Base-by-base conservation (phyloP, 92 coral and sea anemone species). In the Actinernus sp. region DNA sequence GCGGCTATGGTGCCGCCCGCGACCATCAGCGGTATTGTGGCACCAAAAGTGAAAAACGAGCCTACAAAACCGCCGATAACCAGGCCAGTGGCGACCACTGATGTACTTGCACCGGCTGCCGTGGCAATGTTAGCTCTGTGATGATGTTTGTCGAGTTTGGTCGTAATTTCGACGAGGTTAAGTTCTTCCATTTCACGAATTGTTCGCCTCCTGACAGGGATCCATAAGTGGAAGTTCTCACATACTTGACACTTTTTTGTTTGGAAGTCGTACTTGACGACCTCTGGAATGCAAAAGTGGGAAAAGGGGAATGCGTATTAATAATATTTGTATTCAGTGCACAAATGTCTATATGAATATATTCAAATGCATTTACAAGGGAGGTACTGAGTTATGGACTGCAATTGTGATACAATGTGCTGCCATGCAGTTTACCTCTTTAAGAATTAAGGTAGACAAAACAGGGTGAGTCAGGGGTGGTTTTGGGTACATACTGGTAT, bases 1-100 rank as follows among this genome's bases (percentile, higher is more conserved):
- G 88, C 88, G 18, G 82, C 88, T 27, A 81, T 31, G 13, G 47
- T 39, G 3, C 88, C 82, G 6, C 88, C 88, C 13, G 76, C 76
- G 18, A 81, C 51, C 64, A 77, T 77, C 13, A 81, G 31, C 19
- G 88, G 88, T 47, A 81, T 57, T 3, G 88, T 81, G 11, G 88
- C 88, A 29, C 88, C 88, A 36, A 81, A 81, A 3, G 88, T 81
- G 65, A 81, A 81, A 24, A 81, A 81, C 1, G 88, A 66, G 16
- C 76, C 34, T 3, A 81, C 50, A 40, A 81, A 73, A 2, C 82
- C 88, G 1, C 71, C 88, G 34, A 81, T 71, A 25, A 77, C 88
- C 10, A 81, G 69, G 26, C 88, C 88, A 9, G 88, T 73, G 48
- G 82, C 88, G 5, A 81, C 34, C 29, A 81, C 74, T 2, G 87